Conservation (phyloP, 2,797 vertebrate genomes). For the Rhynchonycteris naso region DNA sequence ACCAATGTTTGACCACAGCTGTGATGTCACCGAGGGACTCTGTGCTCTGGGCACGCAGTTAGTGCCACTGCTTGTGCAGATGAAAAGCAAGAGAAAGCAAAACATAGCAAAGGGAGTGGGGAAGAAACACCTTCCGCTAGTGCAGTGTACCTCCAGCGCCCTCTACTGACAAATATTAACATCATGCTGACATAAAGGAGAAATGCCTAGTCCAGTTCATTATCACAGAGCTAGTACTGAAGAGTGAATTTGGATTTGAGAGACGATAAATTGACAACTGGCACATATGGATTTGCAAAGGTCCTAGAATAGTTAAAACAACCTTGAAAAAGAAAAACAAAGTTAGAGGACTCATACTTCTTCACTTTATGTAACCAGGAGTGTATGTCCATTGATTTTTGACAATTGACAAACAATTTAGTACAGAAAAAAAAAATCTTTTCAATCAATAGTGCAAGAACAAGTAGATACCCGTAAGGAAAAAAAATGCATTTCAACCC, state of each 20-base stretch:
- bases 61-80: neutral
- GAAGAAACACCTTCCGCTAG: neutral
- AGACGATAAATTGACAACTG: neutral
- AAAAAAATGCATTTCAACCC: neutral
- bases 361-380: neutral
- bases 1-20: no score
- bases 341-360: neutral
- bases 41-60: neutral
- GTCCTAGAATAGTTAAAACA: neutral
- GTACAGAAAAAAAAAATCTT: neutral
- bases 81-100: neutral
- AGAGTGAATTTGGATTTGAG: neutral
- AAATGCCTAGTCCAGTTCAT: no score
- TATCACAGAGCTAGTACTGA: neutral
- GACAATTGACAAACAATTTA: neutral
- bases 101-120: neutral
- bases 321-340: neutral
- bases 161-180: constrained; percentile 1
- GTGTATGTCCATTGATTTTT: neutral
- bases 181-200: neutral
- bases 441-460: neutral
- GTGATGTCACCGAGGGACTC: neutral
- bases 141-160: neutral
- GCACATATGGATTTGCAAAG: neutral
- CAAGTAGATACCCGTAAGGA: neutral